Base-by-base conservation (phyloP, 64 coral and sea anemone species). In the Anthopleura sola region DNA sequence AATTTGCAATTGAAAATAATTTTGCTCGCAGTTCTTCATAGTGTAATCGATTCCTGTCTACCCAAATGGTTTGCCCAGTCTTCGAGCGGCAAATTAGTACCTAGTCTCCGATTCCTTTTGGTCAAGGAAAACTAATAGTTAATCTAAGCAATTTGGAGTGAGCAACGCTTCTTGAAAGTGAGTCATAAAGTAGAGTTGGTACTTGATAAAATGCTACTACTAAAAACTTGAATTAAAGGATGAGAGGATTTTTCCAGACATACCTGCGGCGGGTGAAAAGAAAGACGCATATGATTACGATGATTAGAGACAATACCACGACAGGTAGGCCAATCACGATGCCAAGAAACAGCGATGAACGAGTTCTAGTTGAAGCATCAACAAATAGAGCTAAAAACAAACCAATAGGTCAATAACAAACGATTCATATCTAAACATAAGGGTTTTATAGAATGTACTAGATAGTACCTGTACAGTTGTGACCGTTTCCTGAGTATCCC, bases 401-500 rank as follows among this genome's bases (percentile, higher is more conserved):
- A 71, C 5, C 6, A 29, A 34, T 28, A 71, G 68, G 68, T 71
- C n/a, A 71, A 44, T 6, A 6, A 6, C 6, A 6, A 34, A 15
- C 8, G 68, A 44, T 44, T 3, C 9, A 44, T 3, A 44, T 44
- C 9, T 44, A 44, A 18, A 21, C 68, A 34, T 6, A 71, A 14
- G 68, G 33, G 16, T n/a, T 44, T 44, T 15, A 12, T 29, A 18
- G 24, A 71, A 29, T 71, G 9, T 33, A 17, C 14, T 6, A 77
- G 31, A 71, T 71, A 38, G 17, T 83, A 83, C 82, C 82, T 83
- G 82, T 83, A 32, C 82, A 83, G 49, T 83, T 83, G 16, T 55
- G 6, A 21, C 82, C 50, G 38, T 50, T 20, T 23, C 29, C 32
- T 55, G 19, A 20, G 18, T 83, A 83, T 49, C 82, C 82, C 23